A percentile compares a stretch with the other conserved stretches of the same genome.
phyloP scores from a whole-genome alignment of 2,113 vertebrate species.

The Gasterosteus nipponicus region DNA sequence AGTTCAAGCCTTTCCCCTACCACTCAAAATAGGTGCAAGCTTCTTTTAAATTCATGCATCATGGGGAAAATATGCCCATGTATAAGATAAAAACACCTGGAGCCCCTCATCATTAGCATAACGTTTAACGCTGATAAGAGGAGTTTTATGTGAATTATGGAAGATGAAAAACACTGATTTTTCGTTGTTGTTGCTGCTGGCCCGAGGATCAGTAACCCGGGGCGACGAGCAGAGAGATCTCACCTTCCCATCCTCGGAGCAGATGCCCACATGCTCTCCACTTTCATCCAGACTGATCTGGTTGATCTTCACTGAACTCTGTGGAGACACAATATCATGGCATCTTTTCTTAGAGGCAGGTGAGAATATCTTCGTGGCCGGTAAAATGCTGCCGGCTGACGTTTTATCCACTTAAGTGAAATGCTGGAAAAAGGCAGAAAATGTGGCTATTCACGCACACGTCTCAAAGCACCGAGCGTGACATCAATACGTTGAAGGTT shows the following conservation, averaged over 20 bases:
- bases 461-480: constrained; percentile 32
- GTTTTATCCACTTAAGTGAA: constrained; percentile 57
- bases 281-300: constrained; percentile 99
- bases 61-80: constrained; percentile 49
- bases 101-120: constrained; percentile 59
- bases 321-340: constrained; percentile 62
- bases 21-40: constrained; percentile 58
- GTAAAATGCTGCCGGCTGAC: constrained; percentile 50
- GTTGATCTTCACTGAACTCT: constrained; percentile 99
- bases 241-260: constrained; percentile 99
- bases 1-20: constrained; percentile 47
- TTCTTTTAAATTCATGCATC: constrained; percentile 62
- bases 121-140: constrained; percentile 58
- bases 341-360: constrained; percentile 46
- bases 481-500: constrained; percentile 34
- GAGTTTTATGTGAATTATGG: constrained; percentile 59
- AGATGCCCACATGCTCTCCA: constrained; percentile 96
- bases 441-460: constrained; percentile 13
- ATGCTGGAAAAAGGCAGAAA: constrained; percentile 33
- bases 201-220: constrained; percentile 53
- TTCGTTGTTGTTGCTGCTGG: constrained; percentile 14
- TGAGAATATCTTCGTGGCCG: constrained; percentile 37
- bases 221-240: constrained; percentile 60
- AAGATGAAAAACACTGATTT: constrained; percentile 63
- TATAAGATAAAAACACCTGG: constrained; percentile 52